Conservation (phyloP, 2,113 vertebrate species). For the Kryptolebias marmoratus region DNA sequence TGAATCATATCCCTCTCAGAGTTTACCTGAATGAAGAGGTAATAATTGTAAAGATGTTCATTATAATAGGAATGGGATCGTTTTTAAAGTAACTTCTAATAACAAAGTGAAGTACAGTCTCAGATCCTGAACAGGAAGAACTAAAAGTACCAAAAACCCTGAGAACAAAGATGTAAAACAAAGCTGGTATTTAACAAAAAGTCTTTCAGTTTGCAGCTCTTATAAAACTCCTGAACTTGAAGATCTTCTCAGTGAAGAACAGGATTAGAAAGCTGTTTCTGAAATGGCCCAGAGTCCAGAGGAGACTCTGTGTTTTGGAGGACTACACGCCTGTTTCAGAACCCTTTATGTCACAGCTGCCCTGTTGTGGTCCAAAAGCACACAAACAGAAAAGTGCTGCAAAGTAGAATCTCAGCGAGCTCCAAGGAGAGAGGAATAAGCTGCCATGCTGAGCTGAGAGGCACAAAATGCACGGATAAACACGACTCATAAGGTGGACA, state of each 20-base stretch:
- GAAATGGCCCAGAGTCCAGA: background rate
- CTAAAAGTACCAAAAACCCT: background rate
- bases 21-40: too few relatives aligned
- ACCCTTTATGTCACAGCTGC: slow-evolving; percentile 1
- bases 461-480: slow-evolving; percentile 14
- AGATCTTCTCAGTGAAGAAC: background rate
- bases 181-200: too few relatives aligned
- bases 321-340: slow-evolving; percentile 2
- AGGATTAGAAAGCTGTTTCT: background rate
- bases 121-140: background rate
- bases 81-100: too few relatives aligned
- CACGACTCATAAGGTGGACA: background rate
- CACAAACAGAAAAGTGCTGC: slow-evolving; percentile 4
- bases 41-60: too few relatives aligned
- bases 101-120: too few relatives aligned
- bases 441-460: slow-evolving; percentile 35
- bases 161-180: background rate
- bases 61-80: too few relatives aligned
- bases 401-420: slow-evolving; percentile 29
- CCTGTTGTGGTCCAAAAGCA: slow-evolving; percentile 8
- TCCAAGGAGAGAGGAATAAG: slow-evolving; percentile 10
- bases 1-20: too few relatives aligned
- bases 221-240: background rate
- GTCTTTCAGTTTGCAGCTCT: background rate
- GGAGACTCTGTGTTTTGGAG: too few relatives aligned